Evolutionary conservation across 2,113 vertebrate genomes (phyloP).

Genomic region (Ceyx cyanopectus): DNA sequence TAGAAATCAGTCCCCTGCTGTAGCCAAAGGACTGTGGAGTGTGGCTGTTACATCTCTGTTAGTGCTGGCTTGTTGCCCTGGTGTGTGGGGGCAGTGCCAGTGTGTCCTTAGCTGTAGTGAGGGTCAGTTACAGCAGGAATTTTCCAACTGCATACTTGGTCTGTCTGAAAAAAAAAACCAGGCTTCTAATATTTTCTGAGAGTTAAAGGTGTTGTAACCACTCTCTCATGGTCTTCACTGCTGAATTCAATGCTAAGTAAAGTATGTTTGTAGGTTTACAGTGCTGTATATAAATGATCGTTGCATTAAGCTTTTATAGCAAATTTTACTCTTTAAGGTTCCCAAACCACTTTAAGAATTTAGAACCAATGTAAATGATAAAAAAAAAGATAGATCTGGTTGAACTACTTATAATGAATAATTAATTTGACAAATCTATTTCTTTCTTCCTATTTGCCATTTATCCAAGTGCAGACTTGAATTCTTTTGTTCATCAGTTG

Average conservation of each 20-base stretch:
- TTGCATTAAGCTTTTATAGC: conserved; percentile 56
- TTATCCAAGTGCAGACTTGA: conserved; percentile 39
- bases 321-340: conserved; percentile 49
- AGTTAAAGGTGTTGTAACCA: neutral
- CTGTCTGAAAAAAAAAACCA: conserved; percentile 9
- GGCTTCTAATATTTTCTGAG: neutral
- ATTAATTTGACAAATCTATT: conserved; percentile 70
- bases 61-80: neutral
- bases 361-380: conserved; percentile 61
- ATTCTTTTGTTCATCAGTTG: conserved; percentile 43
- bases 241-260: neutral
- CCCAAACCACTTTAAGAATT: conserved; percentile 67
- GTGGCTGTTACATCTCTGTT: neutral
- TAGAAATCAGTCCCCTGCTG: neutral
- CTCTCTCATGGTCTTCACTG: neutral
- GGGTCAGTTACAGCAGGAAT: neutral
- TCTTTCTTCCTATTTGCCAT: conserved; percentile 63
- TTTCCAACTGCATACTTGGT: neutral
- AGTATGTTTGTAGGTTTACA: conserved; percentile 37
- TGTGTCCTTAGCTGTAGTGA: neutral
- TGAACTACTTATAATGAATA: conserved; percentile 54
- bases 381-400: conserved; percentile 52
- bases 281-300: conserved; percentile 46
- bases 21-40: neutral
- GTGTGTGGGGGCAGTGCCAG: neutral